A percentile compares a stretch with the other conserved stretches of the same genome.
phyloP scores from a whole-genome alignment of 2,888 invertebrate species.

The Melinaea marsaeus region DNA sequence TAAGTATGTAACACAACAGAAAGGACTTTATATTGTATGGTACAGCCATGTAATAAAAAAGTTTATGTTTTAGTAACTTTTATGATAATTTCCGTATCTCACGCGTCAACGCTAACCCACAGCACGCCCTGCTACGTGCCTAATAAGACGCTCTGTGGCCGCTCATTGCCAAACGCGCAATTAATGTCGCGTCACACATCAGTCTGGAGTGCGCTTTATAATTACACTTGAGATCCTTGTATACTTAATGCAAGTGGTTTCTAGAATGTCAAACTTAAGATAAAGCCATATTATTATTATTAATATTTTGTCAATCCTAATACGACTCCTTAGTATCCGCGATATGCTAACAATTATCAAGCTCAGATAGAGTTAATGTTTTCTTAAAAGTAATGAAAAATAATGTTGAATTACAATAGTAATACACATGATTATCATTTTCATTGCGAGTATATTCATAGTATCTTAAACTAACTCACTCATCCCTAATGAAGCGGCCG shows the following conservation, averaged over 20 bases:
- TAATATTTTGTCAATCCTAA: too few species aligned
- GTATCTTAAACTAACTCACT: conserved; percentile 23
- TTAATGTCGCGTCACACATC: conserved; percentile 52
- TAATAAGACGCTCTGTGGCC: conserved; percentile 68
- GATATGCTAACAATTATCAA: too few species aligned
- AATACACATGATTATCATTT: too few species aligned
- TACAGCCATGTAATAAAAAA: not conserved
- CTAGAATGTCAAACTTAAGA: not conserved
- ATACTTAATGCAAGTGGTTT: conserved; percentile 12
- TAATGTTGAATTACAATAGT: too few species aligned
- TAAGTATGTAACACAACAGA: too few species aligned
- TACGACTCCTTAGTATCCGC: too few species aligned
- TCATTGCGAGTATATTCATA: not conserved
- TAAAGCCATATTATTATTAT: not conserved
- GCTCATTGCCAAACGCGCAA: conserved; percentile 57
- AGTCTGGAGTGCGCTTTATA: conserved; percentile 38
- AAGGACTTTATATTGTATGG: too few species aligned
- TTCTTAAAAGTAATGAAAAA: too few species aligned
- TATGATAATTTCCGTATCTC: conserved; percentile 37
- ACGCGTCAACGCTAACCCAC: conserved; percentile 39
- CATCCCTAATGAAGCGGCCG: conserved; percentile 67
- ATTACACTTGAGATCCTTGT: conserved; percentile 24
- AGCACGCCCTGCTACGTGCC: conserved; percentile 65
- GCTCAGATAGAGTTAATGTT: too few species aligned
- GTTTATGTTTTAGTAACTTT: conserved; percentile 6